Conservation (phyloP, 1,140 invertebrate species). For the Eumaeus atala region DNA sequence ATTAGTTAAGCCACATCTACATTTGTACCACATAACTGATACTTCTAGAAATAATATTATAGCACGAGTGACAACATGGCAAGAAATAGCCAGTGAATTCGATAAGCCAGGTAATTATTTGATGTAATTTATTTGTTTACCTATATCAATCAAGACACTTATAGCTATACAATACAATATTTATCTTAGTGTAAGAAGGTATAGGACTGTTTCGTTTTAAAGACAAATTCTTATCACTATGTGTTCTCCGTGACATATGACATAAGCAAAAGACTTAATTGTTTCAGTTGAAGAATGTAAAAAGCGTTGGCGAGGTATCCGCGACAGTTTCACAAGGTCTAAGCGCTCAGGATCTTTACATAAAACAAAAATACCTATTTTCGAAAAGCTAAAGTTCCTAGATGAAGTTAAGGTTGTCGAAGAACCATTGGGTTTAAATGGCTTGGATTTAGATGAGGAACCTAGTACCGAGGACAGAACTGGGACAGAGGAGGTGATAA, state of each 20-base stretch:
- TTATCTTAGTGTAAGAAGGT: no score
- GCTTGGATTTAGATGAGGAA: slow-evolving; percentile 18
- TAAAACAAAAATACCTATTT: slow-evolving; percentile 46
- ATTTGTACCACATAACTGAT: slow-evolving; percentile 51
- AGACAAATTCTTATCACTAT: no score
- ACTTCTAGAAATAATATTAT: slow-evolving; percentile 62
- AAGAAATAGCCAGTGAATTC: slow-evolving; percentile 52
- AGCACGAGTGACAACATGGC: slow-evolving; percentile 55
- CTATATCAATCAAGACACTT: no score
- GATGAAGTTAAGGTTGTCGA: slow-evolving; percentile 27
- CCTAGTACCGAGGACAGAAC: slow-evolving; percentile 26
- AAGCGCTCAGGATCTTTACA: slow-evolving; percentile 47
- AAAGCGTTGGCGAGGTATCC: slow-evolving; percentile 59
- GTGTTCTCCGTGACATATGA: no score
- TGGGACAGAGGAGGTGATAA: slow-evolving; percentile 48
- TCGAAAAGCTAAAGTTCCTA: slow-evolving; percentile 56
- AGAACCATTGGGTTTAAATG: neutral
- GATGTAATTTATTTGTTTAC: slow-evolving; percentile 23
- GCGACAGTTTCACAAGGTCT: slow-evolving; percentile 54
- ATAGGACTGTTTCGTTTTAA: no score
- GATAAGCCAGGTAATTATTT: slow-evolving; percentile 53
- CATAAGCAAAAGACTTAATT: neutral
- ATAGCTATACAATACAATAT: no score
- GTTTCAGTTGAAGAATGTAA: slow-evolving; percentile 68
- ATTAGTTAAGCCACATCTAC: slow-evolving; percentile 54